Conservation (phyloP, 1,140 invertebrate genomes). For the Probaryconus sp. region DNA sequence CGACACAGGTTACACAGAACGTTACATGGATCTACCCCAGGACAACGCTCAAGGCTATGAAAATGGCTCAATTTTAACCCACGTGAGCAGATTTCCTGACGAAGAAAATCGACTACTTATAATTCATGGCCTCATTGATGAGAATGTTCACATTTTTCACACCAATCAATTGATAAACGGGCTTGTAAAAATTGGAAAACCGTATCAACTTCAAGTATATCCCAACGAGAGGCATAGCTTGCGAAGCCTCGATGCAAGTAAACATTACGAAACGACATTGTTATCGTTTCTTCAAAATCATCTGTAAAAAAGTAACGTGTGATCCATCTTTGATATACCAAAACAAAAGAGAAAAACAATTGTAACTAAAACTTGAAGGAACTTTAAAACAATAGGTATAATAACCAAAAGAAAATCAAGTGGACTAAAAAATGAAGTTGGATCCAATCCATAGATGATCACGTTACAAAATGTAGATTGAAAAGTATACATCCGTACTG, state of each 20-base stretch:
- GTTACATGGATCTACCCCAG: conserved; percentile 97
- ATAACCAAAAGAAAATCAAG: too few species aligned
- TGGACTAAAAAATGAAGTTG: too few species aligned
- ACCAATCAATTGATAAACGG: conserved; percentile 94
- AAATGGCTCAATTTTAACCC: conserved; percentile 86
- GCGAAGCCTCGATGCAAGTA: conserved; percentile 93
- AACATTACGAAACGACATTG: conserved; percentile 96
- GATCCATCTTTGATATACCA: conserved; percentile 32
- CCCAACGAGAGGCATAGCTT: conserved; percentile 97
- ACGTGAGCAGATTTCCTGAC: conserved; percentile 92
- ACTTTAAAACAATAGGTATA: too few species aligned
- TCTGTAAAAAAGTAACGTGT: conserved; percentile 79
- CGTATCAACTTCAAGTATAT: conserved; percentile 94
- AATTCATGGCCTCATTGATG: conserved; percentile 98
- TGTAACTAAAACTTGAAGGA: neutral
- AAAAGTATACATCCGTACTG: conserved; percentile 44
- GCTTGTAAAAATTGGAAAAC: conserved; percentile 94
- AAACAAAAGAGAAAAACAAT: neutral
- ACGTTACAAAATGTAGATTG: conserved; percentile 1
- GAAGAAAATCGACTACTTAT: conserved; percentile 96
- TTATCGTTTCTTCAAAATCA: conserved; percentile 95
- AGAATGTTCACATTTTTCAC: conserved; percentile 99
- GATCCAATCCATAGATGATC: conserved; percentile 14
- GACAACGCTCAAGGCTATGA: conserved; percentile 88
- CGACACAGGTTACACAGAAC: conserved; percentile 97